Evolutionary conservation across 92 coral and sea anemone species (phyloP).

Genomic region (Actinostola sp.): DNA sequence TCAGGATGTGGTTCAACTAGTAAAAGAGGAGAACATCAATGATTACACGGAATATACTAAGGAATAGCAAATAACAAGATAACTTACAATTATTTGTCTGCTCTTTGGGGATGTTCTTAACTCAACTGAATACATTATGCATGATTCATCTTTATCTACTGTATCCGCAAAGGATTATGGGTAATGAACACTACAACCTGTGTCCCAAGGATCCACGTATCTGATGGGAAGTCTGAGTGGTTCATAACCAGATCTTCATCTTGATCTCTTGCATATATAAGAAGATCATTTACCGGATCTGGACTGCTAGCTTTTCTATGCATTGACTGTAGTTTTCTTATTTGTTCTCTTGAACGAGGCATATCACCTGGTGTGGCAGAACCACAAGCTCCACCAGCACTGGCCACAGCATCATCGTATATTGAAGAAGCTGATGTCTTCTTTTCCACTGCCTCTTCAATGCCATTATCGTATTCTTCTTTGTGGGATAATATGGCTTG

Average conservation of each 20-base stretch:
- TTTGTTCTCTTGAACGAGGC: constrained; percentile 34
- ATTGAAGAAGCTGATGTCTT: background rate
- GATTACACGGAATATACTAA: no score
- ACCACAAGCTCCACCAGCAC: constrained; percentile 17
- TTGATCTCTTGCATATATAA: constrained; percentile 24
- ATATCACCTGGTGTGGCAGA: constrained; percentile 11
- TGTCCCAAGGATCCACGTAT: constrained; percentile 65
- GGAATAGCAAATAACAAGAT: no score
- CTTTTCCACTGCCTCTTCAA: background rate
- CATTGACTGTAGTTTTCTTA: constrained; percentile 6
- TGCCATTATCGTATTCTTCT: constrained; percentile 11
- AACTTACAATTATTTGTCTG: no score
- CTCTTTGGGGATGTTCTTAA: no score
- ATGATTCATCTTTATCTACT: no score
- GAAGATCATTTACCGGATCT: constrained; percentile 29
- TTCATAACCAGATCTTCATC: constrained; percentile 18
- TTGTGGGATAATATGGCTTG: constrained; percentile 31
- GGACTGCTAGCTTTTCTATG: background rate
- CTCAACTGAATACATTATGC: no score
- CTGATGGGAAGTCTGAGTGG: constrained; percentile 61
- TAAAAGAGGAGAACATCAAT: no score
- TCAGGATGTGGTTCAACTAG: no score
- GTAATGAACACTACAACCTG: no score
- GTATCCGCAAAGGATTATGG: no score
- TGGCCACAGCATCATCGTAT: constrained; percentile 16